Evolutionary conservation across 2,888 invertebrate genomes (phyloP), one percentile per base, ranked within the genome.

Genomic region (Apamea anceps): DNA sequence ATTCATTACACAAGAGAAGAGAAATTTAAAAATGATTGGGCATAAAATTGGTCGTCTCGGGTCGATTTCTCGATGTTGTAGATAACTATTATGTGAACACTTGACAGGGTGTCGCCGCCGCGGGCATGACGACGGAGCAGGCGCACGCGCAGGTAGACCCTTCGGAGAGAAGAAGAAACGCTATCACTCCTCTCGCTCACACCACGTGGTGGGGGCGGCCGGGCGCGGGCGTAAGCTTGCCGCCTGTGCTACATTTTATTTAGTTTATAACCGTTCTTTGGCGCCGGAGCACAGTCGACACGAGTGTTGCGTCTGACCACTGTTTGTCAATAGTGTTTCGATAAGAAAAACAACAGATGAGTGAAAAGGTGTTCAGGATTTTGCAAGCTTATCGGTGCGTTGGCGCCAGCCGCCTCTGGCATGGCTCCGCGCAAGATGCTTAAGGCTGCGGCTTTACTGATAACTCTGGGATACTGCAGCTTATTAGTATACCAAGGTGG

Each of bases 401-500:
- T 92, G 93, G 94, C 95, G 96, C 95, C 94, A 92, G 92, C 93
- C 93, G 89, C 93, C 94, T 92, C 88, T 93, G 96, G 93, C 90
- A 97, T 97, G 97, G 95, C 95, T 92, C 95, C 96, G 91, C 95
- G 95, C 93, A 96, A 93, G 89, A 91, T 95, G 92, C 92, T 97
- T 94, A 97, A 97, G 93, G 95, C 96, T 91, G 96, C 95, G 94
- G 97, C 97, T 92, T 93, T 95, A 91, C 95, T 96, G 92, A 95
- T 97, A 88, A 96, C 97, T 87, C 95, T 97, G 89, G 97, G 97
- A 86, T 97, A 97, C 91, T 97, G 97, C 91, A 97, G 97, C 88
- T 94, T 97, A 87, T 96, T 98, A 87, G 96, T 97, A 90, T 98
- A 97, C 92, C 97, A 98, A 95, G 97, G 97, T 88, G 97, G 96